Conservation (phyloP, 2,797 vertebrate genomes). For the Bradypus variegatus region DNA sequence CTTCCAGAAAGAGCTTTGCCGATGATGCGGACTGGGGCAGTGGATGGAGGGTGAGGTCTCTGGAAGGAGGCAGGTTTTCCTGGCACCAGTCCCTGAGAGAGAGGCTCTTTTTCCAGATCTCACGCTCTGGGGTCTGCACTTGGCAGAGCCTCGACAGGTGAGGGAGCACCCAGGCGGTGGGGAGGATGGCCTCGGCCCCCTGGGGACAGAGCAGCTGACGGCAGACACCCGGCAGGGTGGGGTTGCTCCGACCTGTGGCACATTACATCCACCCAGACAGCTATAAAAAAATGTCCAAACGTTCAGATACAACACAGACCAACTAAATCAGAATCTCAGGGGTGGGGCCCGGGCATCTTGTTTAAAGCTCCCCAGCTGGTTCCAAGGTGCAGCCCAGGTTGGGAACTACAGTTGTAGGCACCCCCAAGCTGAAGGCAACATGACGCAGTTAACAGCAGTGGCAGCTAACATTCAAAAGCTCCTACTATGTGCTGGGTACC, state of each 20-base stretch:
- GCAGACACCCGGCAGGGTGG: not conserved
- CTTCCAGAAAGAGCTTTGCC: not conserved
- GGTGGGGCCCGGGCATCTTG: not conserved
- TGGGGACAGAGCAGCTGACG: not conserved
- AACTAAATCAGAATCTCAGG: not conserved
- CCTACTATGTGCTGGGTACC: not conserved
- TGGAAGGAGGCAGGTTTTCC: not conserved
- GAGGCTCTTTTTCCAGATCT: not conserved
- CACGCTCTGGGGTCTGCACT: too few species aligned
- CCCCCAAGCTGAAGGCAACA: not conserved
- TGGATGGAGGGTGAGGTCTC: not conserved
- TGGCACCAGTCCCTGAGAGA: not conserved
- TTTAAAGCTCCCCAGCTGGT: not conserved
- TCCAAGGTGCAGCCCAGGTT: fast-evolving
- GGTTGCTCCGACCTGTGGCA: not conserved
- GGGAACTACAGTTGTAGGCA: not conserved
- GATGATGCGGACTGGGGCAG: too few species aligned
- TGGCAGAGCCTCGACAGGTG: not conserved
- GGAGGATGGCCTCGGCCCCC: not conserved
- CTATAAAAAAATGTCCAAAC: not conserved
- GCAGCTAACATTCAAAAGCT: not conserved
- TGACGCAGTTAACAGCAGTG: not conserved
- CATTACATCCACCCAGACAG: not conserved
- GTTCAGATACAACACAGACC: not conserved
- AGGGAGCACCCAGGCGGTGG: not conserved